Percentiles rank a stretch among this genome's conserved stretches.
phyloP scores from a whole-genome alignment of 2,113 vertebrate species.

The Phoxinus phoxinus region DNA sequence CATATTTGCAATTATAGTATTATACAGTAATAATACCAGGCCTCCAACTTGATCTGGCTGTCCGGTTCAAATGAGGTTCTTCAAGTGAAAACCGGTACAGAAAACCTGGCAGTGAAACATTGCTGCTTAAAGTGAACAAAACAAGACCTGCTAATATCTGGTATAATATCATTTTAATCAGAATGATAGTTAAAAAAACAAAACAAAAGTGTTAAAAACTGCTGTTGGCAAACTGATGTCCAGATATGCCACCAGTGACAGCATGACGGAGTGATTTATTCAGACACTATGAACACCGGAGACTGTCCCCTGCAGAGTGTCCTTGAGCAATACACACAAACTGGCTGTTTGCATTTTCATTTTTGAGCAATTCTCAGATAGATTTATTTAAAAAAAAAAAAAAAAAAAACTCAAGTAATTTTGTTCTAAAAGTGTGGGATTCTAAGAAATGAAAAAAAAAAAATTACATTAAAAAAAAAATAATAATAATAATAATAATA shows the following conservation, averaged over 20 bases:
- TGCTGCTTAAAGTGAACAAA: background rate
- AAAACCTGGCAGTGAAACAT: background rate
- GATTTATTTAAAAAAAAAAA: background rate
- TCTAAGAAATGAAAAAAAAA: background rate
- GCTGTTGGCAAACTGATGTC: background rate
- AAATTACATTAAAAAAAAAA: background rate
- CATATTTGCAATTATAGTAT: background rate
- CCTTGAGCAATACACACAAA: conserved; percentile 1
- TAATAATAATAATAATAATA: too few species aligned
- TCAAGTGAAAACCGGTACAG: background rate
- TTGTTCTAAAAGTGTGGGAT: background rate
- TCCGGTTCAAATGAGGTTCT: background rate
- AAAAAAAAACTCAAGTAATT: background rate
- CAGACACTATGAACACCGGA: background rate
- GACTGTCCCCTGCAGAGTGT: conserved; percentile 30
- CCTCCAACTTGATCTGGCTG: background rate
- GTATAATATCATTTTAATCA: background rate
- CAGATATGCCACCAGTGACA: background rate
- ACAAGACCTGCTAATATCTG: background rate
- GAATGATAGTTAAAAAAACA: background rate
- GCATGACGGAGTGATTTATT: conserved; percentile 8
- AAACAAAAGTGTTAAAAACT: background rate
- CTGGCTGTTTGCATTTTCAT: background rate
- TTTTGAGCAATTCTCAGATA: background rate
- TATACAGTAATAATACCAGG: background rate